A percentile compares a stretch with the other conserved stretches of the same genome.
Conservation (phyloP, 2,797 vertebrate species). For the Acipenser transmontanus region DNA sequence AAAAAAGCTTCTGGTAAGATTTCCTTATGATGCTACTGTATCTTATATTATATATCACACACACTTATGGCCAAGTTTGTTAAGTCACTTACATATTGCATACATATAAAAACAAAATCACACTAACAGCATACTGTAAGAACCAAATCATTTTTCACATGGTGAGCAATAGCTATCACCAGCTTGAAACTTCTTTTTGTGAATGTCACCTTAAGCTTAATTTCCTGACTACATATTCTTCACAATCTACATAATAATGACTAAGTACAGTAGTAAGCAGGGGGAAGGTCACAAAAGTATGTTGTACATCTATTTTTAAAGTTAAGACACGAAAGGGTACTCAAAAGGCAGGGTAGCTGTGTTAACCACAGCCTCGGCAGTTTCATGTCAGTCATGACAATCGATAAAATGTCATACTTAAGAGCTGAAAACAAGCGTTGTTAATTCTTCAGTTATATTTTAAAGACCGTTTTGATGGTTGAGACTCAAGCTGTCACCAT, state of each 20-base stretch:
- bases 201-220: constrained; percentile 23
- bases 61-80: background rate
- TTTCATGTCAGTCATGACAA: constrained; percentile 41
- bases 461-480: constrained; percentile 1
- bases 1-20: background rate
- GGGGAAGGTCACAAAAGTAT: background rate
- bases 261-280: constrained; percentile 36
- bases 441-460: constrained; percentile 7
- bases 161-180: constrained; percentile 28
- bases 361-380: constrained; percentile 46
- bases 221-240: constrained; percentile 25
- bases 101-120: background rate
- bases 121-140: background rate
- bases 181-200: constrained; percentile 27
- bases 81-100: background rate
- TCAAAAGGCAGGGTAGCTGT: constrained; percentile 52
- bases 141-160: constrained; percentile 7
- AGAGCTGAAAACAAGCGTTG: constrained; percentile 24
- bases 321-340: constrained; percentile 59
- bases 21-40: background rate
- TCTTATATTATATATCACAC: background rate
- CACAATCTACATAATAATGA: constrained; percentile 28
- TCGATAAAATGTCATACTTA: constrained; percentile 44
- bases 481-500: constrained; percentile 66
- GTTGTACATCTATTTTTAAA: constrained; percentile 33